phyloP scores from a whole-genome alignment of 2,888 invertebrate species.

The Microplitis manilae region DNA sequence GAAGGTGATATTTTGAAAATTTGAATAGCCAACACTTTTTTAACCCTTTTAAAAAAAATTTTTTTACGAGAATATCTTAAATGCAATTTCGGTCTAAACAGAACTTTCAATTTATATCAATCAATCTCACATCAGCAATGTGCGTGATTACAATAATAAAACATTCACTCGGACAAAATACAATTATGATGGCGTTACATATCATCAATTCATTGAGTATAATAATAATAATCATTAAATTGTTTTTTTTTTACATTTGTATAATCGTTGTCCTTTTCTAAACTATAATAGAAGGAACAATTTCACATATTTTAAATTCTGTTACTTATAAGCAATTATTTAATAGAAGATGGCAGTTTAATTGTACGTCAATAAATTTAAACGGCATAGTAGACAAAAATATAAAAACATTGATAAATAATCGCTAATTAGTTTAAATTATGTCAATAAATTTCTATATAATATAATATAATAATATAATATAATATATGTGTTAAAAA shows the following conservation, averaged over 20 bases:
- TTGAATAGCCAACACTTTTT: too few species aligned
- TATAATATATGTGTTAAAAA: neutral
- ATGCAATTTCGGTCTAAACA: neutral
- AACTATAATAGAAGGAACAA: conserved; percentile 10
- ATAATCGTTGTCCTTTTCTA: neutral
- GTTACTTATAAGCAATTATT: conserved; percentile 11
- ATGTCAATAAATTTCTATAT: neutral
- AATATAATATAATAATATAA: neutral
- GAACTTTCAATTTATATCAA: neutral
- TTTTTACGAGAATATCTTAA: neutral
- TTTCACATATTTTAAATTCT: conserved; percentile 3
- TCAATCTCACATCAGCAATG: conserved; percentile 1
- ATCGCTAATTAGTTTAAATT: conserved; percentile 12
- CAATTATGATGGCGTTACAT: conserved; percentile 3
- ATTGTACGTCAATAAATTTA: conserved; percentile 27
- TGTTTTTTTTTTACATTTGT: conserved; percentile 2
- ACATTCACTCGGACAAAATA: conserved; percentile 5
- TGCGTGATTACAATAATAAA: neutral
- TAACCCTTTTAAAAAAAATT: too few species aligned
- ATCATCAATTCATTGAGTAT: neutral
- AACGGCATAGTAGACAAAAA: conserved; percentile 21
- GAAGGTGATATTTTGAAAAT: too few species aligned
- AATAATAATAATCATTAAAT: neutral
- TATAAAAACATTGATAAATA: conserved; percentile 24
- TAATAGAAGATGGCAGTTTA: conserved; percentile 24